Percentiles rank a stretch among this genome's conserved stretches.
These are phyloP conservation scores for Galaxias olidus DNA, from an alignment of 2,797 vertebrate species.

Conservation along the genomic window DNA sequence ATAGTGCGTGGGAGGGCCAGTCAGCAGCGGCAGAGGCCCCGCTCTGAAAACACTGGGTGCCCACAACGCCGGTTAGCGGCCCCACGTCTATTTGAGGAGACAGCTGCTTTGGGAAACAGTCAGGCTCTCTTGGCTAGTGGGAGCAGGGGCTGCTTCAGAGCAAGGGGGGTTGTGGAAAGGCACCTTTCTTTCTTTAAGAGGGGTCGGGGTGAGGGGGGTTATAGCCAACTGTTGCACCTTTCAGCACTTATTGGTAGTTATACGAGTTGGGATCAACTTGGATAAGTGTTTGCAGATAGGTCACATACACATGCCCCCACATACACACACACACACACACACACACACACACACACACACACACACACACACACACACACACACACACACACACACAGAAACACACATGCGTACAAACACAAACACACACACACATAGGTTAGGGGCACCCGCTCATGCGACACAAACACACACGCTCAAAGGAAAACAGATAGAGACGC, in stretches of 20 bases:
- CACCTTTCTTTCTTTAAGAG: constrained; percentile 14
- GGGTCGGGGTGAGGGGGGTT: constrained; percentile 17
- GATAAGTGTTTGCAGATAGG: constrained; percentile 74
- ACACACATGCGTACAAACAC: constrained; percentile 53
- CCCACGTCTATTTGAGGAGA: constrained; percentile 70
- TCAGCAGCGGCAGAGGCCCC: constrained; percentile 59
- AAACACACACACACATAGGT: constrained; percentile 15
- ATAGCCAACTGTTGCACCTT: constrained; percentile 66
- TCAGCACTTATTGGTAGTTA: constrained; percentile 78
- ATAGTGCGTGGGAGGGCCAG: constrained; percentile 63
- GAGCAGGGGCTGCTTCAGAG: constrained; percentile 48
- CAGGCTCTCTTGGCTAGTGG: constrained; percentile 53
- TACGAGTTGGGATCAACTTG: constrained; percentile 53
- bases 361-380: constrained; percentile 11
- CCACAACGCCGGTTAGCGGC: constrained; percentile 71
- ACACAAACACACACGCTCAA: constrained; percentile 50
- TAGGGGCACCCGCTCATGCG: constrained; percentile 46
- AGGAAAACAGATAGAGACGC: constrained; percentile 63
- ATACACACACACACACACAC: constrained; percentile 47
- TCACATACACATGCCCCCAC: constrained; percentile 62
- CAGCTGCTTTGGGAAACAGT: constrained; percentile 54
- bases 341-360: background rate
- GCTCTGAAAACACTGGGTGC: constrained; percentile 71
- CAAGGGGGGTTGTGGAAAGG: constrained; percentile 61
- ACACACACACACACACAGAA: constrained; percentile 14